Conservation (phyloP, 1,140 invertebrate species). For the Drosophila sp. region DNA sequence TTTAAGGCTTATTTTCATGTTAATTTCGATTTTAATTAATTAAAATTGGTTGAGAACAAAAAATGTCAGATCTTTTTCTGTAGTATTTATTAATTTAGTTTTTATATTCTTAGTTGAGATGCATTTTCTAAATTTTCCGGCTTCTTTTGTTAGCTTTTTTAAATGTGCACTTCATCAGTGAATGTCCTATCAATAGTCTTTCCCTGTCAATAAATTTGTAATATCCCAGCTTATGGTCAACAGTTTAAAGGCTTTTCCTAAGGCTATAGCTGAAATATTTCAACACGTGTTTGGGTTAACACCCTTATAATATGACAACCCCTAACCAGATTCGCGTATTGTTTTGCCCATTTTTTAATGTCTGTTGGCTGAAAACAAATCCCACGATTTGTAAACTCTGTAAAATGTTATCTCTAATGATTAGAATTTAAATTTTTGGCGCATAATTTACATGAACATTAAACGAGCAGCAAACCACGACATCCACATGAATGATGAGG, state of each 20-base stretch:
- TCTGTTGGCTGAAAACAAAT: conserved; percentile 48
- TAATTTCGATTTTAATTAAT: too few relatives aligned
- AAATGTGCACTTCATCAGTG: neutral
- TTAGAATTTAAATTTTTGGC: conserved; percentile 67
- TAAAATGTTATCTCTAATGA: conserved; percentile 65
- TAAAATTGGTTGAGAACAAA: too few relatives aligned
- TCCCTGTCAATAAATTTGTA: conserved; percentile 36
- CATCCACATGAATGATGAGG: conserved; percentile 68
- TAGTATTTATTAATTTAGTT: too few relatives aligned
- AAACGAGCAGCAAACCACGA: conserved; percentile 50
- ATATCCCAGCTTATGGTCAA: conserved; percentile 20
- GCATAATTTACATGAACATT: conserved; percentile 70
- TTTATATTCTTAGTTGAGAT: too few relatives aligned
- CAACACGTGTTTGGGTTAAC: conserved; percentile 41
- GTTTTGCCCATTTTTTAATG: conserved; percentile 41
- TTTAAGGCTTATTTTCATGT: too few relatives aligned
- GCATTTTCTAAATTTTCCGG: neutral
- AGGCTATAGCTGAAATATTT: conserved; percentile 16
- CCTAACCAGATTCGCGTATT: conserved; percentile 2
- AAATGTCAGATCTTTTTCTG: too few relatives aligned
- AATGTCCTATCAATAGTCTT: neutral
- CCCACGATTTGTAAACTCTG: conserved; percentile 65
- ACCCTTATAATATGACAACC: conserved; percentile 17
- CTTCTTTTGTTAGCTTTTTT: neutral
- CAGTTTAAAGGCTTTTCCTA: neutral